A percentile compares a stretch with the other conserved stretches of the same genome.
phyloP scores from a whole-genome alignment of 2,888 invertebrate genomes.

The Neelides folsomi region DNA sequence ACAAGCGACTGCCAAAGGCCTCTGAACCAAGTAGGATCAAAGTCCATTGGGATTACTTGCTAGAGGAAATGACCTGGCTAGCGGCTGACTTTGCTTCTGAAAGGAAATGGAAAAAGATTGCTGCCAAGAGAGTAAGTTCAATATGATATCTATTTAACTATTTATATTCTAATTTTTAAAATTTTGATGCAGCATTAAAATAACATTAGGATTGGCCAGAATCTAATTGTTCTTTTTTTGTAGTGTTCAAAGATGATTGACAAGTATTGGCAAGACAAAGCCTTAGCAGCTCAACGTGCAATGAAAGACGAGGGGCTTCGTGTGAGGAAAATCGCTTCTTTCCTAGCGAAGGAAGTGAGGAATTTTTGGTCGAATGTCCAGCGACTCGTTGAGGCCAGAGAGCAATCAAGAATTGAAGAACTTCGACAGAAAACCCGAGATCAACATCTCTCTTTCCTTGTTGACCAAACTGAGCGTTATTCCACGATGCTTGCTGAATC shows the following conservation, averaged over 20 bases:
- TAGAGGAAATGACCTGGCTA: constrained; percentile 98
- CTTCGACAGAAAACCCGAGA: constrained; percentile 88
- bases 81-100: constrained; percentile 96
- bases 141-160: background rate
- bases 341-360: constrained; percentile 82
- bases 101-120: constrained; percentile 92
- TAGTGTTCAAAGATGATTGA: constrained; percentile 78
- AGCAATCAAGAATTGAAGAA: constrained; percentile 80
- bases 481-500: constrained; percentile 79
- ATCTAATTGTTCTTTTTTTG: constrained; percentile 28
- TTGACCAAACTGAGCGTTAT: constrained; percentile 96
- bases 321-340: constrained; percentile 70
- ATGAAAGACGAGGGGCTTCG: constrained; percentile 83
- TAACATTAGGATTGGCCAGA: background rate
- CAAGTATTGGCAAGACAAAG: constrained; percentile 52
- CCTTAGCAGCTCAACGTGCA: constrained; percentile 56
- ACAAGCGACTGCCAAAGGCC: constrained; percentile 37
- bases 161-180: too few species aligned
- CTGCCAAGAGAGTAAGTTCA: constrained; percentile 56
- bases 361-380: constrained; percentile 94
- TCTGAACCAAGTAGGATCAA: constrained; percentile 42
- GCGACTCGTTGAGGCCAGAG: constrained; percentile 90
- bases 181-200: too few species aligned
- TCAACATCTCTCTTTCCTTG: constrained; percentile 92
- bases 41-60: constrained; percentile 94